Percentiles rank a stretch among this genome's conserved stretches.
phyloP scores from a whole-genome alignment of 2,113 vertebrate genomes.

The Leiothrix lutea region DNA sequence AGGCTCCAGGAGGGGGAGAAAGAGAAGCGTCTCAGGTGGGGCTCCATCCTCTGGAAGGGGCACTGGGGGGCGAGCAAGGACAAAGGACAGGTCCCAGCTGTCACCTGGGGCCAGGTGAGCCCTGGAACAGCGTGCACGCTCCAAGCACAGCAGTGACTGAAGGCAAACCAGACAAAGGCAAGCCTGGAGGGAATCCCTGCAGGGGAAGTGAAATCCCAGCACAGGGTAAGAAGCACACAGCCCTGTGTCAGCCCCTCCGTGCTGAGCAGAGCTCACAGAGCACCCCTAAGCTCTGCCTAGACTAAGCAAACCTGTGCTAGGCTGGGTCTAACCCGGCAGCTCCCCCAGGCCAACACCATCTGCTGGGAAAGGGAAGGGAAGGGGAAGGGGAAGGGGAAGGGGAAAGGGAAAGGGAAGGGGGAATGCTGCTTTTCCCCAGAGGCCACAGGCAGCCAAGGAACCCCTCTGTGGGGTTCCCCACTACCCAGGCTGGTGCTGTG shows the following conservation, averaged over 20 bases:
- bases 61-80: rapidly evolving
- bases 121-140: rapidly evolving
- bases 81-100: neutral
- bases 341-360: neutral
- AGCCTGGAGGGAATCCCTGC: rapidly evolving
- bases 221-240: neutral
- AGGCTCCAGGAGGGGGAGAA: neutral
- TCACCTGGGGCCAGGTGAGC: neutral
- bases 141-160: neutral
- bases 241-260: neutral
- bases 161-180: rapidly evolving
- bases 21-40: neutral
- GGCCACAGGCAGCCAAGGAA: neutral
- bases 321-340: neutral
- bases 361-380: neutral
- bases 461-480: neutral
- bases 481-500: neutral
- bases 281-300: rapidly evolving
- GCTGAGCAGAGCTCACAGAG: neutral
- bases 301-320: rapidly evolving
- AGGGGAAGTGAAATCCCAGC: neutral
- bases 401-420: neutral
- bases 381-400: neutral
- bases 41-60: neutral
- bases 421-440: neutral